Percentiles rank a stretch among this genome's conserved stretches.
These are phyloP conservation scores for Rhinella marina DNA, from an alignment of 2,797 vertebrate genomes.

Conservation along the genomic window DNA sequence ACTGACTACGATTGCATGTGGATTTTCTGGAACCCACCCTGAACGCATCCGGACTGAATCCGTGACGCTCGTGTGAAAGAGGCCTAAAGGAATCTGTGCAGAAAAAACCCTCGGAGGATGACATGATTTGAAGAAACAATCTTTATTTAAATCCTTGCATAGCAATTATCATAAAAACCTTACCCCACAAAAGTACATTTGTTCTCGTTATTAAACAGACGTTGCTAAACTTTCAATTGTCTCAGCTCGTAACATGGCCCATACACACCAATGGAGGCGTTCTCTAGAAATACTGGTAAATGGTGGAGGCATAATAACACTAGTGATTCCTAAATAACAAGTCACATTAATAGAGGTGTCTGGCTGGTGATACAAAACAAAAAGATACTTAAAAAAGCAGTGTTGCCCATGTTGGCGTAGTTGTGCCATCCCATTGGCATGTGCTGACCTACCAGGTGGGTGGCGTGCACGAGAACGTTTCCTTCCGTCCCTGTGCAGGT, in stretches of 20 bases:
- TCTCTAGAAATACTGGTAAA: constrained; percentile 81
- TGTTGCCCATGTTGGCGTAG: constrained; percentile 43
- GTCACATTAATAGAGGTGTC: constrained; percentile 73
- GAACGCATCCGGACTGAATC: too few species aligned
- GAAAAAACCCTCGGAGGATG: neutral
- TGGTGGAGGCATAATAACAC: constrained; percentile 76
- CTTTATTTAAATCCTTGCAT: constrained; percentile 46
- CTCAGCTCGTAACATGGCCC: constrained; percentile 77
- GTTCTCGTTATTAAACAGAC: constrained; percentile 75
- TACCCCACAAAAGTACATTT: constrained; percentile 60
- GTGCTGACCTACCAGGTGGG: neutral
- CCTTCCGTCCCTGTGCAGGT: neutral
- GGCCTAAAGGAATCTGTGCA: neutral
- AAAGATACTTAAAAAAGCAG: constrained; percentile 60
- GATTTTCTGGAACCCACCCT: too few species aligned
- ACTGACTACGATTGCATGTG: too few species aligned
- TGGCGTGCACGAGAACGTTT: neutral
- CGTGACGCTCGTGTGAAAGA: too few species aligned
- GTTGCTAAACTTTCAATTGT: constrained; percentile 79
- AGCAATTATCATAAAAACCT: constrained; percentile 64
- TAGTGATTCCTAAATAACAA: constrained; percentile 76
- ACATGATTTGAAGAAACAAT: constrained; percentile 50
- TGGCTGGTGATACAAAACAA: constrained; percentile 70
- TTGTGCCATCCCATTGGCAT: neutral
- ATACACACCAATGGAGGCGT: constrained; percentile 74